A percentile compares a stretch with the other conserved stretches of the same genome.
phyloP scores from a whole-genome alignment of 2,113 vertebrate genomes.

The Oxyura jamaicensis region DNA sequence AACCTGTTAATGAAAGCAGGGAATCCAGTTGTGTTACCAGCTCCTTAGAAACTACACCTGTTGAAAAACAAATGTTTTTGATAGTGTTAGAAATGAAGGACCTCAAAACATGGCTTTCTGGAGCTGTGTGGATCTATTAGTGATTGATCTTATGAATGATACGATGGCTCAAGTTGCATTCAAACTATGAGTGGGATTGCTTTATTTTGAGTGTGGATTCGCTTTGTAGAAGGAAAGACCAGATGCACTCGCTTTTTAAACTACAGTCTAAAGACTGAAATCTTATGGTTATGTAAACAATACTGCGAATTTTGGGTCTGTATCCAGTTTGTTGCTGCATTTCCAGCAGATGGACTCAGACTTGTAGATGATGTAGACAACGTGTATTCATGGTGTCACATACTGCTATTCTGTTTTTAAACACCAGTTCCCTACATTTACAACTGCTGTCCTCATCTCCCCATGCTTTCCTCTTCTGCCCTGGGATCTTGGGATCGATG shows the following conservation, averaged over 20 bases:
- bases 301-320: neutral
- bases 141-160: neutral
- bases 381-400: neutral
- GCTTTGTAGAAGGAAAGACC: neutral
- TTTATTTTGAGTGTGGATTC: neutral
- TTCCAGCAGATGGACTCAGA: neutral
- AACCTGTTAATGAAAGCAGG: neutral
- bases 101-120: neutral
- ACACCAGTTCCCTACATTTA: neutral
- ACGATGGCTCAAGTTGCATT: neutral
- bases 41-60: neutral
- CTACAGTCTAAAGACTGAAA: neutral
- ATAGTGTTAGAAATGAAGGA: neutral
- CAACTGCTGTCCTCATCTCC: neutral
- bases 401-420: neutral
- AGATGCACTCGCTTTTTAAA: neutral
- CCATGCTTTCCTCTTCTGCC: neutral
- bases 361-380: neutral
- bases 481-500: neutral
- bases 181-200: neutral
- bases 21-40: neutral
- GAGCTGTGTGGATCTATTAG: neutral
- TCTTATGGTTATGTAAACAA: neutral
- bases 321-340: neutral
- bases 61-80: neutral